Evolutionary conservation across 2,113 vertebrate genomes (phyloP), one percentile per base, ranked within the genome.

Genomic region (Cromileptes altivelis): DNA sequence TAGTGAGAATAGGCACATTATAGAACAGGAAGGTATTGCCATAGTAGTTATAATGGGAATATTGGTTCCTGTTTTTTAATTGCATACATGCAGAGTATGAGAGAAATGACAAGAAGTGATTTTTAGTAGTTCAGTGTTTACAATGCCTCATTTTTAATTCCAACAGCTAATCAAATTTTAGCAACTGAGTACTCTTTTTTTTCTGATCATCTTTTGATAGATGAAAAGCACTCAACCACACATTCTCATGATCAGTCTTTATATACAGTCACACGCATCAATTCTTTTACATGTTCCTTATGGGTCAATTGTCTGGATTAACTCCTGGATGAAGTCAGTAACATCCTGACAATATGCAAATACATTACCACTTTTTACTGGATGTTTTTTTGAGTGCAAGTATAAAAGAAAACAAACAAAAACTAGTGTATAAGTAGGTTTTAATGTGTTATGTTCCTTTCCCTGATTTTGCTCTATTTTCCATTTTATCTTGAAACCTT

Each of bases 41-140:
- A 53, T 57, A 37, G 12, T 9, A 45, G 42, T 45, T 45, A 12
- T 45, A 11, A 45, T 62, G 14, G 63, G 19, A n/a, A 37, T 49
- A 40, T 50, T n/a, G 37, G 19, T 19, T 42, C 19, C 18, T 50
- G 33, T 47, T 68, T 21, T 25, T 27, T 14, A 8, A 49, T n/a
- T 73, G 57, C 3, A 5, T 45, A 61, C 60, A 49, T 67, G 61
- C 76, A 67, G 55, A 45, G 49, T 14, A 65, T 33, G 7, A 71
- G 7, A 49, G 47, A 61, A n/a, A 3, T 56, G 40, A 73, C 14
- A 17, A 47, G 21, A 47, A 5, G 3, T 17, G 14, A 17, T 2
- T 3, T 4, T 15, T 5, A 5, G 15, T 50, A 13, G 14, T 6
- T 50, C 2, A 9, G 30, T 45, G 61, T 63, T 45, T 45, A 6